phyloP scores from a whole-genome alignment of 2,888 invertebrate genomes.

The Chrysolina americana region DNA sequence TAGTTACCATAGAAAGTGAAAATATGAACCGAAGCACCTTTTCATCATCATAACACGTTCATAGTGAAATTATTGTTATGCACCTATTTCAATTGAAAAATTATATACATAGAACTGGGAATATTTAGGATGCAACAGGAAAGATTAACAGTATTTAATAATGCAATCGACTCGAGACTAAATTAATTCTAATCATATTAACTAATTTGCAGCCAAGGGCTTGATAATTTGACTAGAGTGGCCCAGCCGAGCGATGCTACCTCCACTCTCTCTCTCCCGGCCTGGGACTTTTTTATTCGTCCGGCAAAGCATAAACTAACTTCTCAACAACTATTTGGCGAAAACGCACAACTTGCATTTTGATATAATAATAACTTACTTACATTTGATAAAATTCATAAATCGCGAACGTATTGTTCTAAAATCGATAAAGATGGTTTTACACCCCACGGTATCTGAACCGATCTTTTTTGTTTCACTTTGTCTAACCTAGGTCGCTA shows the following conservation, averaged over 20 bases:
- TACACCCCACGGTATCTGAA: slow-evolving; percentile 55
- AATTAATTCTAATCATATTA: slow-evolving; percentile 69
- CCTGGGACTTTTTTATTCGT: slow-evolving; percentile 57
- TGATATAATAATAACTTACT: slow-evolving; percentile 66
- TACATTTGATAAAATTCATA: slow-evolving; percentile 69
- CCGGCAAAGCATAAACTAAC: slow-evolving; percentile 68
- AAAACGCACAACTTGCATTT: slow-evolving; percentile 67
- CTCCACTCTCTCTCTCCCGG: slow-evolving; percentile 58
- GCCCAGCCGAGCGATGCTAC: slow-evolving; percentile 63
- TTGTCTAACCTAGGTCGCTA: slow-evolving; percentile 60
- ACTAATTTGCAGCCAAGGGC: slow-evolving; percentile 67
- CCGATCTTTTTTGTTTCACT: slow-evolving; percentile 55
- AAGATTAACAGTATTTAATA: slow-evolving; percentile 14
- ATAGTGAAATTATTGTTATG: no score
- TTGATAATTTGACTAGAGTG: slow-evolving; percentile 71
- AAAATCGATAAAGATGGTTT: slow-evolving; percentile 66
- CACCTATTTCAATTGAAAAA: no score
- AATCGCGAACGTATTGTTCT: slow-evolving; percentile 67
- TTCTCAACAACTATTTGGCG: slow-evolving; percentile 69
- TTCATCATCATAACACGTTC: no score
- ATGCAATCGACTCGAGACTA: slow-evolving; percentile 42
- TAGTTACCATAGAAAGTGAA: no score
- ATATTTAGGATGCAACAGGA: neutral
- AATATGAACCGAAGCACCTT: no score
- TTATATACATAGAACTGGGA: no score